Evolutionary conservation across 2,113 vertebrate species (phyloP).

Genomic region (Megaceryle maxima): DNA sequence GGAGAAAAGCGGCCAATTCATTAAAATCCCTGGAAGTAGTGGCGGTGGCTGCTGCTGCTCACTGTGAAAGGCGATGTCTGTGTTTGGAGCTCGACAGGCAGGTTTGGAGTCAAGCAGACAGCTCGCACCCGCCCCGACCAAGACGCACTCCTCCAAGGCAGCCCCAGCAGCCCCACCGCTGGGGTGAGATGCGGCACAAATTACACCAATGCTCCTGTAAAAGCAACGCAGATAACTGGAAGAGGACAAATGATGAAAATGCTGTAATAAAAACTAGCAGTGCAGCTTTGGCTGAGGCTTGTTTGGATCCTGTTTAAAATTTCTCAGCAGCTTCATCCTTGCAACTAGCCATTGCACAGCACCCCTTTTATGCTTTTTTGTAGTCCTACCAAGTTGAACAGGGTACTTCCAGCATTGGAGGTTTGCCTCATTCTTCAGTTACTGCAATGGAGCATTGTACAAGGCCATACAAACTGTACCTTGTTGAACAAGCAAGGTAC

Average conservation of each 20-base stretch:
- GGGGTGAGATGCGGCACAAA: fast-evolving
- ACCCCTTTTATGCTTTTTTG: background rate
- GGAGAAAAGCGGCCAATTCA: conserved; percentile 31
- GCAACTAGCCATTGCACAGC: too few relatives aligned
- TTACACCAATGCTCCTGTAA: fast-evolving
- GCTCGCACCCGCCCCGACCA: background rate
- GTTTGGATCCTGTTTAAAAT: background rate
- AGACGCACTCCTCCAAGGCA: background rate
- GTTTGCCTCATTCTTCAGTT: background rate
- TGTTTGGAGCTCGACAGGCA: background rate
- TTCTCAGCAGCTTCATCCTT: background rate
- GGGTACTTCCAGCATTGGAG: fast-evolving
- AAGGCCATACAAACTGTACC: background rate
- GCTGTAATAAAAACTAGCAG: background rate
- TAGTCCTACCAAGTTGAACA: background rate
- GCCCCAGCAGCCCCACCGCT: fast-evolving
- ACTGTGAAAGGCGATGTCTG: background rate
- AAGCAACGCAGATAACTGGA: fast-evolving
- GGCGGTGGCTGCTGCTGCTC: background rate
- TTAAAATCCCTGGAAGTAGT: background rate
- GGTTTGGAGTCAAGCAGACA: background rate
- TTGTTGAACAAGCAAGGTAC: background rate
- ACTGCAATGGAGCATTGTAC: background rate
- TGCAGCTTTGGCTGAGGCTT: background rate
- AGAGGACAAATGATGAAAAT: background rate